Conservation (phyloP, 2,888 invertebrate genomes). For the Psococerastis gibbosa region DNA sequence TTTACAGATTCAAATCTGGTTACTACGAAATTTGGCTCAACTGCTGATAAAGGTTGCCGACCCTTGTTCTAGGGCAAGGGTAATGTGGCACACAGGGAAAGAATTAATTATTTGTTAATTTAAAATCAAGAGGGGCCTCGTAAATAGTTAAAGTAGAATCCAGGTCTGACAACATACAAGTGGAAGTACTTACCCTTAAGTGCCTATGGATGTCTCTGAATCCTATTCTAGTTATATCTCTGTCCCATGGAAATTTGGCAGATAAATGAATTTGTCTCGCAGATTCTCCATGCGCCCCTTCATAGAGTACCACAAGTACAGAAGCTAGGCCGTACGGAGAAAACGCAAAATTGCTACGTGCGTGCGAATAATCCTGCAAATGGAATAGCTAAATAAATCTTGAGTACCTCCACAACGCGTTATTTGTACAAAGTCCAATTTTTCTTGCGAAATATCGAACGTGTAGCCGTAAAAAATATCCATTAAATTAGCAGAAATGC, state of each 20-base stretch:
- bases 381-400: too few relatives aligned
- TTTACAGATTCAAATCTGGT: too few relatives aligned
- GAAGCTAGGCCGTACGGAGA: slow-evolving; percentile 69
- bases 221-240: slow-evolving; percentile 53
- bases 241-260: slow-evolving; percentile 49
- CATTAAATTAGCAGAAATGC: too few relatives aligned
- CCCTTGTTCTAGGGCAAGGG: not conserved
- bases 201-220: slow-evolving; percentile 66
- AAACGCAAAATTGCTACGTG: slow-evolving; percentile 50
- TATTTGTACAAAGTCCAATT: too few relatives aligned
- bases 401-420: too few relatives aligned
- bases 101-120: too few relatives aligned
- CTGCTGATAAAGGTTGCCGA: too few relatives aligned
- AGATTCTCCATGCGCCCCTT: slow-evolving; percentile 55
- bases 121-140: too few relatives aligned
- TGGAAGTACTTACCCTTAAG: slow-evolving; percentile 42
- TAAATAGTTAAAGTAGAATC: slow-evolving; percentile 11
- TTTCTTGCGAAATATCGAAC: too few relatives aligned
- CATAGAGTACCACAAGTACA: slow-evolving; percentile 57
- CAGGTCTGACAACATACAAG: slow-evolving; percentile 4
- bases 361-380: slow-evolving; percentile 19
- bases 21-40: too few relatives aligned
- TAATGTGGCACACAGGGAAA: too few relatives aligned
- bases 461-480: too few relatives aligned
- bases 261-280: slow-evolving; percentile 50